Base-by-base conservation (phyloP, 2,113 vertebrate species). In the Rhynchomys soricoides region DNA sequence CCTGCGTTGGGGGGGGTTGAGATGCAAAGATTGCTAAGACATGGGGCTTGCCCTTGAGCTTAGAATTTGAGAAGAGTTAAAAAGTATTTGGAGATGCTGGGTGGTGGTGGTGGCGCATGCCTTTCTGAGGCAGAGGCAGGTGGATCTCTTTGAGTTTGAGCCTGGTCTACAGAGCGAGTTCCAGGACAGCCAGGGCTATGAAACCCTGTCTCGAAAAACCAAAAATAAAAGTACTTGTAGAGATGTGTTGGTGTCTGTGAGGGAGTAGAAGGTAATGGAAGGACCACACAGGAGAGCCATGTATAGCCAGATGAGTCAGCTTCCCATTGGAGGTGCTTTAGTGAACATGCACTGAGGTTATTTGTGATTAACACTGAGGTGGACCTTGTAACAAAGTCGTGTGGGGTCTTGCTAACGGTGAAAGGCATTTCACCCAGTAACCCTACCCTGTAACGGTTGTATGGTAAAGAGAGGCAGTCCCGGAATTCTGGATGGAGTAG, bases 61-160 rank as follows among this genome's bases (percentile, higher is more conserved):
- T 85, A 17, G 68, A 26, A 86, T 74, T 89, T 71, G 40, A 90
- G 78, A n/a, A 34, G 48, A 48, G 26, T 94, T 96, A 74, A 82
- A 45, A 68, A 92, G 48, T 74, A 45, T 73, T 71, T 68, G 40
- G 43, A 48, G 13, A 86, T 77, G 83, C 68, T 40, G n/a, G n/a
- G n/a, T 7, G 17, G n/a, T 22, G 71, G n/a, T 7, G 19, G 37
- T 19, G 59, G 59, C 8, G 19, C 71, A 43, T 10, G n/a, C 71
- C n/a, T 40, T 73, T 43, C 37, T 19, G 37, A 71, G 70, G 19
- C n/a, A 73, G 71, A 24, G 19, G n/a, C 19, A 73, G 71, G n/a
- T 22, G 21, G 3, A 73, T 43, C 71, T 73, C 71, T 43, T 8
- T 40, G 70, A 73, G 37, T 73, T 73, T 7, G 7, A 40, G n/a